phyloP scores from a whole-genome alignment of 2,888 invertebrate species.

The Hetaerina titia region DNA sequence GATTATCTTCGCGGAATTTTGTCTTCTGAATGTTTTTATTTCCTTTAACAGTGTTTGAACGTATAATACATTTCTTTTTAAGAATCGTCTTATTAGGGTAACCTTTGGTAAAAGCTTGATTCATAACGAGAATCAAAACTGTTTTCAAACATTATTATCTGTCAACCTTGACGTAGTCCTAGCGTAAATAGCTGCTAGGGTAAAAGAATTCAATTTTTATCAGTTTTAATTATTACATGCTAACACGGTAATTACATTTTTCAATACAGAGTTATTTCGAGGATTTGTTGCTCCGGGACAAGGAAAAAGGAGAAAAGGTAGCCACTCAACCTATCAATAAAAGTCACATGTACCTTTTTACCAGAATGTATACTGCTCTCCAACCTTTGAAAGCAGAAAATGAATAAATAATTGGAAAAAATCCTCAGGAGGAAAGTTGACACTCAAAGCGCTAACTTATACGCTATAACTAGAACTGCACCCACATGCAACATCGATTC shows the following conservation, averaged over 20 bases:
- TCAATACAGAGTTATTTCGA: neutral
- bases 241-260: neutral
- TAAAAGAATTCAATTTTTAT: too few relatives aligned
- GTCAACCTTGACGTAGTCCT: too few relatives aligned
- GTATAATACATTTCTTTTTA: too few relatives aligned
- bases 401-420: neutral
- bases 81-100: too few relatives aligned
- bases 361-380: neutral
- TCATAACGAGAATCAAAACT: too few relatives aligned
- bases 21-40: too few relatives aligned
- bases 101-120: too few relatives aligned
- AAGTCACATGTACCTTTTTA: neutral
- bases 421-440: neutral
- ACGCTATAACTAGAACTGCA: neutral
- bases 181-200: too few relatives aligned
- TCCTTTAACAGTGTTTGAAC: too few relatives aligned
- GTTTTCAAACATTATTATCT: too few relatives aligned
- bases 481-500: conserved; percentile 23
- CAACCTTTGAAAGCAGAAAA: neutral
- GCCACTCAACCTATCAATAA: neutral
- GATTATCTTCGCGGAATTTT: too few relatives aligned
- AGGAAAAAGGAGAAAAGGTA: neutral
- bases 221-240: too few relatives aligned
- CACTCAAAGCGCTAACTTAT: neutral
- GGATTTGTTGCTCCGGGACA: neutral